Percentiles rank a stretch among this genome's conserved stretches.
Evolutionary conservation across 2,113 vertebrate species (phyloP).

Genomic region (Pandion haliaetus): DNA sequence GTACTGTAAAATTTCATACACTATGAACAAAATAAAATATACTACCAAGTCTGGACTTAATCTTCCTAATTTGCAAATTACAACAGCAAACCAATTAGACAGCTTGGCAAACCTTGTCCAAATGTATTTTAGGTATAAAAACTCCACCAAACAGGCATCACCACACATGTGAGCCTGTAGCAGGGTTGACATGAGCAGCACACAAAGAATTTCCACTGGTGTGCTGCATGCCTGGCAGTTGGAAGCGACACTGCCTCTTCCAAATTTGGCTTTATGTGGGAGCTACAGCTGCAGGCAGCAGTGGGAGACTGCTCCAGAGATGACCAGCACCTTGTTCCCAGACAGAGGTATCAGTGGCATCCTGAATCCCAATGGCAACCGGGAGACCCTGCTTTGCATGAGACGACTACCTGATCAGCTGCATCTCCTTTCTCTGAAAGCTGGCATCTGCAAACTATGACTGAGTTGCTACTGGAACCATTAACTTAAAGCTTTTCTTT

Average conservation of each 20-base stretch:
- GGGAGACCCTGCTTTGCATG: background rate
- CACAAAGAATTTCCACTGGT: background rate
- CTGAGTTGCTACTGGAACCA: fast-evolving
- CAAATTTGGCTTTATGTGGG: background rate
- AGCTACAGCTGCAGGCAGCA: background rate
- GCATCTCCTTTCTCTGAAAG: background rate
- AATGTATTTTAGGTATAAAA: background rate
- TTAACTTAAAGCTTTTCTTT: background rate
- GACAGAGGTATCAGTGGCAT: background rate
- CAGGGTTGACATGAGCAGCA: background rate
- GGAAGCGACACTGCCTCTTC: background rate
- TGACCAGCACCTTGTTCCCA: background rate
- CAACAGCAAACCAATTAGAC: background rate
- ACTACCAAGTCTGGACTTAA: background rate
- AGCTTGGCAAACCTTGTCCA: background rate
- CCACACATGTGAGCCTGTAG: fast-evolving
- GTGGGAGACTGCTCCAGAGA: background rate
- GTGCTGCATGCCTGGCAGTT: background rate
- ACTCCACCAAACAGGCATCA: background rate
- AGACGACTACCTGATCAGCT: background rate
- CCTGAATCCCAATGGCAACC: background rate
- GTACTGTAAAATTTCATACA: background rate
- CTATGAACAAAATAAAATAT: background rate
- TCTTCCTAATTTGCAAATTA: background rate
- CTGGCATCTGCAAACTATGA: background rate